These are phyloP conservation scores for Rhabdophis nuchalis DNA, from an alignment of 2,797 vertebrate species.

Conservation along the genomic window DNA sequence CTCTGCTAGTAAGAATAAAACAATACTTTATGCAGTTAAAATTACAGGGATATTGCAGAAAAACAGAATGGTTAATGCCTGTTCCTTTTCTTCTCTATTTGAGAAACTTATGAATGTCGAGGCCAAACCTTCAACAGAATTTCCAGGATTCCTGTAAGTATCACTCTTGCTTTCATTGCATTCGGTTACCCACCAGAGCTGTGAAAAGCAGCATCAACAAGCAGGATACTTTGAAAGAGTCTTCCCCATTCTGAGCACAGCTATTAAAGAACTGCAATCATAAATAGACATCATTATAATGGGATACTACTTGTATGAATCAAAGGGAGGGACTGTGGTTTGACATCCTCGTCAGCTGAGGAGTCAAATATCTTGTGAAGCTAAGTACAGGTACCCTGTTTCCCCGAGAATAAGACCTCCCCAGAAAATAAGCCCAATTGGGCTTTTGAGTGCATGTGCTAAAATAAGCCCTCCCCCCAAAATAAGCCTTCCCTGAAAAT, in stretches of 20 bases:
- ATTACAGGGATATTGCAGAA: background rate
- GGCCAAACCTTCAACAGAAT: slow-evolving; percentile 66
- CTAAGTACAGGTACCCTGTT: background rate
- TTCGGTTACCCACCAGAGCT: background rate
- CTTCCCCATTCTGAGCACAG: fast-evolving
- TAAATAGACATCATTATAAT: background rate
- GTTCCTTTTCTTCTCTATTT: slow-evolving; percentile 50
- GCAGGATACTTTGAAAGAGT: background rate
- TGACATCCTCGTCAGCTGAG: background rate
- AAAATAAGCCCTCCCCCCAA: too few relatives aligned
- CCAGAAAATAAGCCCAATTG: too few relatives aligned
- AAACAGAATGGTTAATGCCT: background rate
- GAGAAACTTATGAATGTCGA: slow-evolving; percentile 69
- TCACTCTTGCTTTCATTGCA: background rate
- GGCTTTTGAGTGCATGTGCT: too few relatives aligned
- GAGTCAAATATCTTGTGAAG: background rate
- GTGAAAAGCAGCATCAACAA: background rate
- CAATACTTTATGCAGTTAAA: background rate
- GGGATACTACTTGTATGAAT: background rate
- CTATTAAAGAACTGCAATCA: background rate
- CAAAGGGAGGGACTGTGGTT: background rate
- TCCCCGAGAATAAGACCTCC: too few relatives aligned
- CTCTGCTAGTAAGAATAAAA: background rate
- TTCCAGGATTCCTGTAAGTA: slow-evolving; percentile 70
- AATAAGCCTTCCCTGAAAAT: too few relatives aligned